Evolutionary conservation across 2,113 vertebrate species (phyloP).

Genomic region (Tonatia bakeri): DNA sequence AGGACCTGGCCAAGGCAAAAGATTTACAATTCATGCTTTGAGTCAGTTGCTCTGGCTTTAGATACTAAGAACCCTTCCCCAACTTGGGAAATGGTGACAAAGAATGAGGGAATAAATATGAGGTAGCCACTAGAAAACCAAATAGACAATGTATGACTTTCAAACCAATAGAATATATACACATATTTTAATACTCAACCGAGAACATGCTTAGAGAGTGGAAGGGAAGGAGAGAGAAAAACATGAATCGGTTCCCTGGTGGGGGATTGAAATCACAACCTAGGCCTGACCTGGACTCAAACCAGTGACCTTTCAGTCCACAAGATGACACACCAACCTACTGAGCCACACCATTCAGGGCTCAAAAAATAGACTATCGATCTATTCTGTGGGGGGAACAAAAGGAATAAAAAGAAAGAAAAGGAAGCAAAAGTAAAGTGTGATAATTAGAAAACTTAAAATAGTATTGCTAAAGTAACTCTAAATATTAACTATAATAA

Average conservation of each 20-base stretch:
- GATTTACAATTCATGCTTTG: background rate
- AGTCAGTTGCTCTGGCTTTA: background rate
- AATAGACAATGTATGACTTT: background rate
- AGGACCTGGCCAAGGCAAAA: constrained; percentile 9
- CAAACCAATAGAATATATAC: background rate
- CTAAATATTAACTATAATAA: background rate
- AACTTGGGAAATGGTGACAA: background rate
- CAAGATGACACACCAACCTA: no score
- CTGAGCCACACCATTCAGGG: no score
- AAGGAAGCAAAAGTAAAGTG: background rate
- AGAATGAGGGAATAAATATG: background rate
- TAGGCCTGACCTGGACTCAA: no score
- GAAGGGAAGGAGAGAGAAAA: no score
- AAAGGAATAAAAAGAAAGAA: background rate
- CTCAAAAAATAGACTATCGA: background rate
- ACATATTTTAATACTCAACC: no score
- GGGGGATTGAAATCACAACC: no score
- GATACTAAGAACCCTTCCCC: background rate
- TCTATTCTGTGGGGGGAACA: background rate
- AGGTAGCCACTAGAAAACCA: background rate
- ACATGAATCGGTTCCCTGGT: no score
- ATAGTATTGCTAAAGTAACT: background rate
- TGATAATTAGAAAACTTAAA: background rate
- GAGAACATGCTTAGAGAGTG: no score
- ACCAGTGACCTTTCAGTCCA: no score